These are phyloP conservation scores for Anthopleura sola DNA, from an alignment of 64 coral and sea anemone species.

Conservation along the genomic window DNA sequence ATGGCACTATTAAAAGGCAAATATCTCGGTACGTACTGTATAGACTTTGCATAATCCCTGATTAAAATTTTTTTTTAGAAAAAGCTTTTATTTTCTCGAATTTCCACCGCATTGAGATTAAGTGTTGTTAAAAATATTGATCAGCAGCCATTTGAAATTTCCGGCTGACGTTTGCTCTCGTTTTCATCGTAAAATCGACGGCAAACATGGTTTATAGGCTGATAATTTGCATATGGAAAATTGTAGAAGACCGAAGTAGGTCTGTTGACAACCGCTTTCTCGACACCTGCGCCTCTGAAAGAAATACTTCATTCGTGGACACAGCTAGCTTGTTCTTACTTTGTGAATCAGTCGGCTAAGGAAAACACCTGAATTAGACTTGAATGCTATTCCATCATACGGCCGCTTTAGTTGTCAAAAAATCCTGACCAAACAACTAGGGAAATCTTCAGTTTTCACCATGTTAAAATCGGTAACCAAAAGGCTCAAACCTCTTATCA, in stretches of 20 bases:
- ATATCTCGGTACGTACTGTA: no score
- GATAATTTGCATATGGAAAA: slow-evolving; percentile 14
- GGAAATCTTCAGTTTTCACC: neutral
- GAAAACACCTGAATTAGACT: neutral
- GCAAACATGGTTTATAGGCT: neutral
- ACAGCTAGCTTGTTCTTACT: neutral
- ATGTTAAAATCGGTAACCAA: slow-evolving; percentile 92
- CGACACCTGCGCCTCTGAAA: neutral
- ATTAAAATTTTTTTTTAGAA: neutral
- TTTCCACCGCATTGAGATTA: neutral
- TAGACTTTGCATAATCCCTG: neutral
- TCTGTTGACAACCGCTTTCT: neutral
- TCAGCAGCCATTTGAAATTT: neutral
- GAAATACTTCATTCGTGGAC: neutral
- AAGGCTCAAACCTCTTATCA: slow-evolving; percentile 72
- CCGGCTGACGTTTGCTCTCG: neutral
- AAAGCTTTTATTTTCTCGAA: neutral
- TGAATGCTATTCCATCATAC: neutral
- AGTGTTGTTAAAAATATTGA: neutral
- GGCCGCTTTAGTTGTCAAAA: neutral
- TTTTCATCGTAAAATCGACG: neutral
- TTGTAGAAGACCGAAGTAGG: neutral
- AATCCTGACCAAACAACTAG: neutral
- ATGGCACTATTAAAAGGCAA: neutral
- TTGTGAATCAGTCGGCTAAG: neutral